A percentile compares a stretch with the other conserved stretches of the same genome.
Conservation (phyloP, 2,888 invertebrate genomes). For the Entomobrya multifasciata region DNA sequence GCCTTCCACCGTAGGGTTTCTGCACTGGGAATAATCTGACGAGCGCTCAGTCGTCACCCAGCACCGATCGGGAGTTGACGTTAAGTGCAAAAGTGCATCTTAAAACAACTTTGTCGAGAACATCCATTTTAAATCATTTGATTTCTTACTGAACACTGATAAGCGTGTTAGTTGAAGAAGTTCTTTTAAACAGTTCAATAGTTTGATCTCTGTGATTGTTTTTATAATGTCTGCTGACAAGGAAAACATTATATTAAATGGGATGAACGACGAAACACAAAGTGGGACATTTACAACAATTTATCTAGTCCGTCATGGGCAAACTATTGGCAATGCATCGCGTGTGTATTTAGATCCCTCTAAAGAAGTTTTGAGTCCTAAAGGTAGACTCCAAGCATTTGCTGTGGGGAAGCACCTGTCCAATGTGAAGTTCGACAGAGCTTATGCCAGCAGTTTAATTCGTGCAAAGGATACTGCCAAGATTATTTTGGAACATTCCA, state of each 20-base stretch:
- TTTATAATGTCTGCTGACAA: slow-evolving; percentile 17
- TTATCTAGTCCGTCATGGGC: slow-evolving; percentile 58
- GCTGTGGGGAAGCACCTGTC: slow-evolving; percentile 55
- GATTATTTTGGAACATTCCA: slow-evolving; percentile 63
- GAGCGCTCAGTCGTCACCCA: not conserved
- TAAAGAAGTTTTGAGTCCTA: slow-evolving; percentile 57
- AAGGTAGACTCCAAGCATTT: slow-evolving; percentile 49
- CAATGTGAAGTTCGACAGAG: slow-evolving; percentile 52
- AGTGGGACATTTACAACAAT: slow-evolving; percentile 51
- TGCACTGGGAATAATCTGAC: not conserved
- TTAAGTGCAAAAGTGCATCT: not conserved
- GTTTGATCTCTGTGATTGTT: not conserved
- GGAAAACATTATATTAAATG: not conserved
- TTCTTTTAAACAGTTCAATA: too few species aligned
- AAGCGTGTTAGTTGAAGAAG: too few species aligned
- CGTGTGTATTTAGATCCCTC: slow-evolving; percentile 52
- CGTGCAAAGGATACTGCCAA: slow-evolving; percentile 57
- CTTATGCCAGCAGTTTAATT: slow-evolving; percentile 48
- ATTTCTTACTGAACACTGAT: too few species aligned
- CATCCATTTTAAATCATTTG: too few species aligned
- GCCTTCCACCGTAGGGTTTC: not conserved
- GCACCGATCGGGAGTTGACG: not conserved
- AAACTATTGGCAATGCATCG: slow-evolving; percentile 62
- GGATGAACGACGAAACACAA: not conserved
- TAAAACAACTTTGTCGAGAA: not conserved